Base-by-base conservation (phyloP, 1,140 invertebrate genomes). In the Bursaphelenchus mucronatus region DNA sequence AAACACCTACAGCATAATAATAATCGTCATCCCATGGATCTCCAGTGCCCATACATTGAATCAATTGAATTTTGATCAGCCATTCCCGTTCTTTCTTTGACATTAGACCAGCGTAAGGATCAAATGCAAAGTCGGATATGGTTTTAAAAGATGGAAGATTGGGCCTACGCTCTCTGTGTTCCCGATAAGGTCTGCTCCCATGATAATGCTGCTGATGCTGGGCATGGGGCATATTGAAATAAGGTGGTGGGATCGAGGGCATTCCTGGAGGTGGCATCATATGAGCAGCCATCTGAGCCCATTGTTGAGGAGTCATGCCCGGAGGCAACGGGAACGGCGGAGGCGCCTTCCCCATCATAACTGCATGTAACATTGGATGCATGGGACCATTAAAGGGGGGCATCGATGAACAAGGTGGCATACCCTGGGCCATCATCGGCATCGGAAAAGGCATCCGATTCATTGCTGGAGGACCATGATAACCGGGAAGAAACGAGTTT, bases 81-180 rank as follows among this genome's bases (percentile, higher is more conserved):
- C 78, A 80, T 63, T 80, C 79, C 0, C 79, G 65, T 57, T 80
- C 78, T 58, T 80, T 80, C 9, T 64, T 69, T 8, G 78, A 80
- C 77, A 80, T 80, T 19, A 72, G 76, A 0, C 78, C 78, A 39
- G 76, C 79, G 51, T 78, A 80, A 8, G 78, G 79, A 64, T 80
- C 78, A 21, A 81, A 73, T 9, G 78, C 78, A 54, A 75, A 75
- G 51, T 80, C 78, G 10, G 9, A 63, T 52, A 19, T 49, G 10
- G 15, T 21, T 53, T 67, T 66, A 11, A 8, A 51, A 15, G 10
- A 45, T 41, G 21, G 11, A 13, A 67, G 43, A 41, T 4, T 17
- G 10, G 17, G 30, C 39, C 17, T 30, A 5, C 30, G 30, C 30
- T 30, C 30, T 30, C 30, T 30, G 30, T 30, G 5, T 5, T 30